Evolutionary conservation across 2,113 vertebrate genomes (phyloP).

Genomic region (Plestiodon gilberti): DNA sequence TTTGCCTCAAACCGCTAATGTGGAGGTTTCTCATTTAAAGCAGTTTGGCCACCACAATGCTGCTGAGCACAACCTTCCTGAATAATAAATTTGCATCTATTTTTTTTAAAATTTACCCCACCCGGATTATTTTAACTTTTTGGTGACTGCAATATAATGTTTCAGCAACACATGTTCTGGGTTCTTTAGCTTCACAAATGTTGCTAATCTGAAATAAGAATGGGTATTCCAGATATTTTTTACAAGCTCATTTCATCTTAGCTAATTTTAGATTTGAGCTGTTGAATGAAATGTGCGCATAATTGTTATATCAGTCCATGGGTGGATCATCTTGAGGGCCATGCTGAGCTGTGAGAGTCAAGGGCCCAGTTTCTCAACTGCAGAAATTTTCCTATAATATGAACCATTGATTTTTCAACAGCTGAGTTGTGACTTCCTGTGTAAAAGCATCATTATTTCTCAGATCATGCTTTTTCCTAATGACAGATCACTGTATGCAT

Average conservation of each 20-base stretch:
- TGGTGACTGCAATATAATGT: constrained; percentile 66
- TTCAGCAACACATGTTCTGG: constrained; percentile 70
- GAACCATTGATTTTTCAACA: neutral
- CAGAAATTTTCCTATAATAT: constrained; percentile 15
- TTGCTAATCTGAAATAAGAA: constrained; percentile 79
- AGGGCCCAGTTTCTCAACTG: constrained; percentile 25
- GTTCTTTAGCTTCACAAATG: constrained; percentile 78
- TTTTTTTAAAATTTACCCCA: constrained; percentile 36
- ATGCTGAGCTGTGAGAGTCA: constrained; percentile 47
- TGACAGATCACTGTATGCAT: neutral
- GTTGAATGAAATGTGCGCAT: constrained; percentile 75
- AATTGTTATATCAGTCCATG: constrained; percentile 66
- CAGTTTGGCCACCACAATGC: constrained; percentile 56
- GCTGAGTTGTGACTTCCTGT: neutral
- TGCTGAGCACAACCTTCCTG: constrained; percentile 41
- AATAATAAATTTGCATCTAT: constrained; percentile 47
- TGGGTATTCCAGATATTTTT: constrained; percentile 80
- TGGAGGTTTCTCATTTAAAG: constrained; percentile 65
- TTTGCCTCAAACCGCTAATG: constrained; percentile 64
- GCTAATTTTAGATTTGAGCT: constrained; percentile 77
- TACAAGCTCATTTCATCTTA: constrained; percentile 72
- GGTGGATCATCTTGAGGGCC: constrained; percentile 55
- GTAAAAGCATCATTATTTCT: neutral
- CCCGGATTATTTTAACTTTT: constrained; percentile 69
- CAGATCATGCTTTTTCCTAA: neutral